Evolutionary conservation across 2,797 vertebrate species (phyloP).

Genomic region (Pseudochromis fuscus): DNA sequence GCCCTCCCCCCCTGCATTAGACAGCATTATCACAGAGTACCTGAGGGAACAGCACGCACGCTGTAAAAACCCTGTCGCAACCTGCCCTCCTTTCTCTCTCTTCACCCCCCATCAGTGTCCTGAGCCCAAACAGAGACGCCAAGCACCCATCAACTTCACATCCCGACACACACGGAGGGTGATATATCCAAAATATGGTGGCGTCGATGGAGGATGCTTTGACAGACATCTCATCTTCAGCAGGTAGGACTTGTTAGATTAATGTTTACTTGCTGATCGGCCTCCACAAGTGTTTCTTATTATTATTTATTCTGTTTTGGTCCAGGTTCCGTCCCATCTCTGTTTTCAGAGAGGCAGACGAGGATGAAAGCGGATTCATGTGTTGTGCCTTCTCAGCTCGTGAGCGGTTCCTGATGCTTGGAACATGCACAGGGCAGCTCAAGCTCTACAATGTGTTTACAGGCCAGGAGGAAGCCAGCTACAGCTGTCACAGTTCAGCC

Average conservation of each 20-base stretch:
- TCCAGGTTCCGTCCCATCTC: constrained; percentile 97
- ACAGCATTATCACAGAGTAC: constrained; percentile 99
- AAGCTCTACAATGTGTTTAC: constrained; percentile 99
- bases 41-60: constrained; percentile 98
- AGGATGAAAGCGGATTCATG: constrained; percentile 98
- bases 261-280: background rate
- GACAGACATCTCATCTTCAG: constrained; percentile 99
- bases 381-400: constrained; percentile 98
- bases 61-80: constrained; percentile 99
- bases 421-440: constrained; percentile 96
- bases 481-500: constrained; percentile 97
- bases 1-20: constrained; percentile 95
- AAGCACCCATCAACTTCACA: constrained; percentile 97
- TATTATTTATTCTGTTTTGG: background rate
- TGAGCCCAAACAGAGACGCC: constrained; percentile 98
- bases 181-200: constrained; percentile 97
- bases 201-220: constrained; percentile 98
- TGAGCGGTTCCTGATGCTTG: constrained; percentile 97
- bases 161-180: constrained; percentile 94
- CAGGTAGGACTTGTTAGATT: constrained; percentile 85
- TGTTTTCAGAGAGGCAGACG: constrained; percentile 97
- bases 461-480: constrained; percentile 98
- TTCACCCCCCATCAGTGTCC: constrained; percentile 99
- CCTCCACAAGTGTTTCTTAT: background rate
- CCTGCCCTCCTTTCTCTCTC: constrained; percentile 98